phyloP scores from a whole-genome alignment of 2,113 vertebrate species.

The Etheostoma spectabile region DNA sequence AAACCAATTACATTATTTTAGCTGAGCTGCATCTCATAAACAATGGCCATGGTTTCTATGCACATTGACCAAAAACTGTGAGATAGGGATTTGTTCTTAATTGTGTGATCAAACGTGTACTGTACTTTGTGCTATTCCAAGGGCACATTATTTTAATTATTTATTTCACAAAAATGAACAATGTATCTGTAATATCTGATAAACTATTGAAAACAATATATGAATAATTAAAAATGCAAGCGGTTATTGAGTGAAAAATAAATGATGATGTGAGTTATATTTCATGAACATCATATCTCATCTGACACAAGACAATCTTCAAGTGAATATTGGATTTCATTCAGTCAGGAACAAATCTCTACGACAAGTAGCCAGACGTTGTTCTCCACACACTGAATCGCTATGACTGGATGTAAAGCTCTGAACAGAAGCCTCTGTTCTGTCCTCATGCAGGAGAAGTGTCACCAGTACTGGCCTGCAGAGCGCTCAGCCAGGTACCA shows the following conservation, averaged over 20 bases:
- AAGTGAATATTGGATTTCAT: conserved; percentile 30
- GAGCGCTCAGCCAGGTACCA: conserved; percentile 85
- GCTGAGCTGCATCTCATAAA: conserved; percentile 1
- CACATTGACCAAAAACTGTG: background rate
- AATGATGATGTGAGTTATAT: conserved; percentile 24
- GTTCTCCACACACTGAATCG: background rate
- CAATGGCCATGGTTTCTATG: background rate
- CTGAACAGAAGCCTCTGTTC: conserved; percentile 34
- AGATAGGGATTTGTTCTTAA: background rate
- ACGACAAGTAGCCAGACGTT: conserved; percentile 12
- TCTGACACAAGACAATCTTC: background rate
- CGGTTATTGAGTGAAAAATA: conserved; percentile 5
- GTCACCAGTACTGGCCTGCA: conserved; percentile 86
- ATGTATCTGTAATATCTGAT: no score
- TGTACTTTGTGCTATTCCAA: background rate
- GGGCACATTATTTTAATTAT: background rate
- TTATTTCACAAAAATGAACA: no score
- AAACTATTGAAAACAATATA: background rate
- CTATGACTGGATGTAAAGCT: background rate
- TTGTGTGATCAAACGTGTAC: background rate
- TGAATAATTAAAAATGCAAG: background rate
- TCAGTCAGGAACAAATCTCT: conserved; percentile 8
- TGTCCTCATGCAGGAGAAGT: conserved; percentile 80
- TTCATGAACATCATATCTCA: conserved; percentile 25
- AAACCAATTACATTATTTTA: conserved; percentile 9